phyloP scores from a whole-genome alignment of 2,888 invertebrate species.

The Lasioglossum zephyrum region DNA sequence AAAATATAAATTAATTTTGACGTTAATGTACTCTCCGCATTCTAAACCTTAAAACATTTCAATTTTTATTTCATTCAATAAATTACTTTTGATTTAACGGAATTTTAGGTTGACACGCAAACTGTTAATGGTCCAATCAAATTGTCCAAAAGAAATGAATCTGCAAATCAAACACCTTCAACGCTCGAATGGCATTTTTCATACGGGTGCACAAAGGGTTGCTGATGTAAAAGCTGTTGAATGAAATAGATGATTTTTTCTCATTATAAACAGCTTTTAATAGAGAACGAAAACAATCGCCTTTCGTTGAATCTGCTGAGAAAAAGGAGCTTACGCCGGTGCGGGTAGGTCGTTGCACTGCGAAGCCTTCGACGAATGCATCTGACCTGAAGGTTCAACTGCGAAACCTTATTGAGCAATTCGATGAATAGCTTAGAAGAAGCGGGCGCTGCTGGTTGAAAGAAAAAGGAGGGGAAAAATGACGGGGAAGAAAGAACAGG shows the following conservation, averaged over 20 bases:
- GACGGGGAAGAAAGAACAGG: conserved; percentile 10
- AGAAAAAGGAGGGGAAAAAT: conserved; percentile 16
- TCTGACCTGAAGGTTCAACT: conserved; percentile 65
- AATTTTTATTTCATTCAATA: too few species aligned
- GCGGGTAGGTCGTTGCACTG: conserved; percentile 54
- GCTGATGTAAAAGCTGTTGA: not conserved
- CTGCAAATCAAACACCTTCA: not conserved
- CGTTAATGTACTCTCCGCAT: too few species aligned
- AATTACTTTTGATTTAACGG: too few species aligned
- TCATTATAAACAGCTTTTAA: not conserved
- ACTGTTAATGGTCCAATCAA: too few species aligned
- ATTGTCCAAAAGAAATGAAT: not conserved
- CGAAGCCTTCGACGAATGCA: conserved; percentile 59
- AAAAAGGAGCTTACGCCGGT: conserved; percentile 44
- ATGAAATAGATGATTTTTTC: not conserved
- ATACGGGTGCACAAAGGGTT: not conserved
- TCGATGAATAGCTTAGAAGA: conserved; percentile 66
- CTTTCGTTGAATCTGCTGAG: conserved; percentile 11
- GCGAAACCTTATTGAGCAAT: conserved; percentile 67
- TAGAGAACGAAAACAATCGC: conserved; percentile 36
- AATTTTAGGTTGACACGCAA: too few species aligned
- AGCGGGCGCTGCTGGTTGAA: conserved; percentile 31
- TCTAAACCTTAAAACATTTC: too few species aligned
- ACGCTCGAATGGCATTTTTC: not conserved
- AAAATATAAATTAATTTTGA: too few species aligned